phyloP scores from a whole-genome alignment of 2,113 vertebrate species.

The Xenus cinereus region DNA sequence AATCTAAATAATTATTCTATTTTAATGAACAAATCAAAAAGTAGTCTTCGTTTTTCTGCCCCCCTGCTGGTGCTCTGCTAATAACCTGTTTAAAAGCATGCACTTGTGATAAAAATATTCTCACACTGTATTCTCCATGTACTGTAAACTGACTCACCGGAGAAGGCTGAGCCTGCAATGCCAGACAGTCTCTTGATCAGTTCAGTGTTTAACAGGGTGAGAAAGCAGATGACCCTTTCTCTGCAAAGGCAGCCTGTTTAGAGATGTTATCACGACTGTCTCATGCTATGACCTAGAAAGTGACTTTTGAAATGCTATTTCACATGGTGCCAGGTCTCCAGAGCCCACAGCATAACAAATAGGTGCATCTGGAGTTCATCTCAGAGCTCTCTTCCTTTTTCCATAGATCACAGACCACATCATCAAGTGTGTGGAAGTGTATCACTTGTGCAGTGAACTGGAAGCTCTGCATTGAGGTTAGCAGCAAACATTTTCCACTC shows the following conservation, averaged over 20 bases:
- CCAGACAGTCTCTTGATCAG: background rate
- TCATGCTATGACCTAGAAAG: background rate
- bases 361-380: background rate
- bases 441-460: background rate
- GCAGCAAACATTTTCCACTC: constrained; percentile 24
- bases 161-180: background rate
- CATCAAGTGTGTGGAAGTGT: background rate
- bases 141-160: background rate
- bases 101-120: background rate
- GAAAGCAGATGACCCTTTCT: background rate
- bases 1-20: background rate
- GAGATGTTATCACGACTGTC: background rate
- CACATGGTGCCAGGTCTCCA: background rate
- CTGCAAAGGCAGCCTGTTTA: background rate
- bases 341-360: background rate
- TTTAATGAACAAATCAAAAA: background rate
- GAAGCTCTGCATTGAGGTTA: constrained; percentile 23
- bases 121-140: background rate
- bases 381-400: background rate
- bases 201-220: background rate
- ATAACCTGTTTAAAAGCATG: background rate
- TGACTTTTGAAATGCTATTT: background rate
- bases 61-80: background rate
- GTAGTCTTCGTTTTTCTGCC: background rate
- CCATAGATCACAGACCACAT: background rate